Percentiles rank a stretch among this genome's conserved stretches.
These are phyloP conservation scores for Mola mola DNA, from an alignment of 2,113 vertebrate species.

Conservation along the genomic window DNA sequence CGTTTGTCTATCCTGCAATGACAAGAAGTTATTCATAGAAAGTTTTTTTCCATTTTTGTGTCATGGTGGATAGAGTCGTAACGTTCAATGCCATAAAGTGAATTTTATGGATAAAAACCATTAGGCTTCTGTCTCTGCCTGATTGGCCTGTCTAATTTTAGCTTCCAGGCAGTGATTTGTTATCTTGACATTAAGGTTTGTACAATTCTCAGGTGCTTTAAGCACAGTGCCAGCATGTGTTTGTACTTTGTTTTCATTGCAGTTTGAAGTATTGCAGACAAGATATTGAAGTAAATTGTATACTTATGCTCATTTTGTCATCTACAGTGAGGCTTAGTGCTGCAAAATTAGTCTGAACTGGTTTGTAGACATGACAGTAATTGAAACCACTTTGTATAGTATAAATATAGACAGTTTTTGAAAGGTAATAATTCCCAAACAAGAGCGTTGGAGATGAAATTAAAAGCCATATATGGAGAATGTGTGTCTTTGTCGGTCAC, in stretches of 20 bases:
- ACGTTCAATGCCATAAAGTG: constrained; percentile 34
- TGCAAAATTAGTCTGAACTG: too few relatives aligned
- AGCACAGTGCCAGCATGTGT: constrained; percentile 33
- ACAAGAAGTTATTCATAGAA: constrained; percentile 47
- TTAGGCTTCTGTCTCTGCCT: constrained; percentile 45
- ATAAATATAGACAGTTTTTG: constrained; percentile 37
- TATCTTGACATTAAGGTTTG: constrained; percentile 63
- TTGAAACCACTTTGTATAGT: constrained; percentile 40
- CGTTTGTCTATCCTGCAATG: too few relatives aligned
- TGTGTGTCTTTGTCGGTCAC: constrained; percentile 20
- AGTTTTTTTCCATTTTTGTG: constrained; percentile 54
- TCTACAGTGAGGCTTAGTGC: neutral
- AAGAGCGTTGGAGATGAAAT: constrained; percentile 23
- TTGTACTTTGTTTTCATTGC: constrained; percentile 42
- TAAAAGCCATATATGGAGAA: constrained; percentile 38
- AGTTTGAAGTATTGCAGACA: constrained; percentile 44
- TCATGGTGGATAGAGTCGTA: constrained; percentile 23
- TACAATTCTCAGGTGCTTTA: constrained; percentile 45
- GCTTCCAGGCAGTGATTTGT: constrained; percentile 65
- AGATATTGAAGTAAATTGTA: neutral
- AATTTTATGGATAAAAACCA: constrained; percentile 38
- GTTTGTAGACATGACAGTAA: constrained; percentile 15
- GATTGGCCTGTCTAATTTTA: constrained; percentile 51
- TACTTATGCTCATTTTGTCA: neutral
- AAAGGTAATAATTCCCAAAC: constrained; percentile 21